A percentile compares a stretch with the other conserved stretches of the same genome.
These are phyloP conservation scores for Calliopum simillimum DNA, from an alignment of 2,888 invertebrate species.

Conservation along the genomic window DNA sequence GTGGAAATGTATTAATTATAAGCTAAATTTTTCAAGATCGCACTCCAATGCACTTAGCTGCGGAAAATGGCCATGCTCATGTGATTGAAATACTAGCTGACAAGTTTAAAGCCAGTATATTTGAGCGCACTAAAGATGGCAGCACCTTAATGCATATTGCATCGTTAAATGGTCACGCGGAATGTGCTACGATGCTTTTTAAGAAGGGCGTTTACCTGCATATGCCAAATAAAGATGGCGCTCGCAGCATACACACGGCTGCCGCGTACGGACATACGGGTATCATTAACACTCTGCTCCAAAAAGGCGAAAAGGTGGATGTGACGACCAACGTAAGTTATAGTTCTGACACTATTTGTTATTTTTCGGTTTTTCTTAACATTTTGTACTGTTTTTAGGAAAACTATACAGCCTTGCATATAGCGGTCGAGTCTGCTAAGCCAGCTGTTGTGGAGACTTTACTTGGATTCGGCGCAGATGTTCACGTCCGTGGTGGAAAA, in stretches of 20 bases:
- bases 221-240: constrained; percentile 98
- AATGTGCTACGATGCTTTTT: constrained; percentile 97
- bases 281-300: constrained; percentile 94
- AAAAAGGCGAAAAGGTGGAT: constrained; percentile 97
- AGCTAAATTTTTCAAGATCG: constrained; percentile 74
- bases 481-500: constrained; percentile 92
- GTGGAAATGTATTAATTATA: neutral
- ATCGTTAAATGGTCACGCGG: constrained; percentile 95
- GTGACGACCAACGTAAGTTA: constrained; percentile 88
- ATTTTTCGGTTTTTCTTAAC: neutral
- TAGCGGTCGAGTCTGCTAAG: constrained; percentile 94
- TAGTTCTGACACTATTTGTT: neutral
- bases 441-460: constrained; percentile 96
- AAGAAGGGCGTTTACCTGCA: constrained; percentile 98
- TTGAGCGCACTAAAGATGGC: constrained; percentile 97
- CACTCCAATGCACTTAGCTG: constrained; percentile 97
- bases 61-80: constrained; percentile 95
- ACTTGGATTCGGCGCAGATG: constrained; percentile 96
- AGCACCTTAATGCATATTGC: constrained; percentile 99
- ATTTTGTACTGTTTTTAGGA: constrained; percentile 72
- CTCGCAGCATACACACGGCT: constrained; percentile 97
- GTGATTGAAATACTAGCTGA: constrained; percentile 96
- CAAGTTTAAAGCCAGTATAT: constrained; percentile 97
- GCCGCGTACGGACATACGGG: constrained; percentile 97
- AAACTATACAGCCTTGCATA: constrained; percentile 97